phyloP scores from a whole-genome alignment of 2,113 vertebrate species.

The Haemorhous mexicanus region DNA sequence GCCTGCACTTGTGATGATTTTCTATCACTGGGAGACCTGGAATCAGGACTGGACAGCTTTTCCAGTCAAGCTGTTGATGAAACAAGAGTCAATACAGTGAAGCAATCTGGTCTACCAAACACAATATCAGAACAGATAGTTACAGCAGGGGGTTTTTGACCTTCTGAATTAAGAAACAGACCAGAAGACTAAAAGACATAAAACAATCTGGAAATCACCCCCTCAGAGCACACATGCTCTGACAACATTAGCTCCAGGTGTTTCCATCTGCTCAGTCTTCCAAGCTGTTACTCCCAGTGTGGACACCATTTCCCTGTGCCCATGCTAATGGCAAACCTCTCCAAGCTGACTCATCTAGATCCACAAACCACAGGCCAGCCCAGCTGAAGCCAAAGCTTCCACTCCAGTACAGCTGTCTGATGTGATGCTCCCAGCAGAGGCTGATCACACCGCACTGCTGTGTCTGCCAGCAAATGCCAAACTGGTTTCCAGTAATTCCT shows the following conservation, averaged over 20 bases:
- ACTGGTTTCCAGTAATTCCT: neutral
- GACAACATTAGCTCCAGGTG: neutral
- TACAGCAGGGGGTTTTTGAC: neutral
- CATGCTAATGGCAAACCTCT: neutral
- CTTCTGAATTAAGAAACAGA: conserved; percentile 6
- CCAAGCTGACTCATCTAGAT: neutral
- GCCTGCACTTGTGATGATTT: neutral
- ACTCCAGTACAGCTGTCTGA: neutral
- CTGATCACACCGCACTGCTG: rapidly evolving
- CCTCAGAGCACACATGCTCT: neutral
- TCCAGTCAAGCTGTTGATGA: conserved; percentile 5
- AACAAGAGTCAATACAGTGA: neutral
- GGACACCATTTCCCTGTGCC: neutral
- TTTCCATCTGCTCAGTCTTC: neutral
- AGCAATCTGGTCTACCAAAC: neutral
- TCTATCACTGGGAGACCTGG: neutral
- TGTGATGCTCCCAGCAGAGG: neutral
- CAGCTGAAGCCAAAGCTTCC: neutral
- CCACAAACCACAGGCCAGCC: neutral
- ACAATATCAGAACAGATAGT: neutral
- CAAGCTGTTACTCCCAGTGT: neutral
- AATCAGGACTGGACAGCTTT: conserved; percentile 1
- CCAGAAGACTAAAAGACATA: neutral
- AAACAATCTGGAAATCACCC: neutral
- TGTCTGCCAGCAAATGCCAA: neutral